Conservation (phyloP, 1,140 invertebrate genomes). For the Lasioglossum baleicum region DNA sequence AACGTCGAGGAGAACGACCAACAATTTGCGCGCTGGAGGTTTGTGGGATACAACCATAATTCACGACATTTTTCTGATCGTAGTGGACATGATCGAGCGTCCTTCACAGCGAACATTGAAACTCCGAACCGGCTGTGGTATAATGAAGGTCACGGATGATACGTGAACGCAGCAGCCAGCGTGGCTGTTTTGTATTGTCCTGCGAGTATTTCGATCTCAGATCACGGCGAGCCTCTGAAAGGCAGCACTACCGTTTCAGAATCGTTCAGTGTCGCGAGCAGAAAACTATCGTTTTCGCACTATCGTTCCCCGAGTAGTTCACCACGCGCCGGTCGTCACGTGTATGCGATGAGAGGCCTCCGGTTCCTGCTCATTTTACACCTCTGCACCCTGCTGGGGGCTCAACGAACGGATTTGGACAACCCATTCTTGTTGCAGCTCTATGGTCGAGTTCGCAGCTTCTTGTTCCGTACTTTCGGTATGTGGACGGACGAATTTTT, state of each 20-base stretch:
- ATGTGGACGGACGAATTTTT: constrained; percentile 15
- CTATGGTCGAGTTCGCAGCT: constrained; percentile 49
- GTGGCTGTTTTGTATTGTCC: constrained; percentile 11
- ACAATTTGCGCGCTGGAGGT: background rate
- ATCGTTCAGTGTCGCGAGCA: background rate
- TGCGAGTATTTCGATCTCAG: background rate
- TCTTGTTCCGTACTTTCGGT: constrained; percentile 54
- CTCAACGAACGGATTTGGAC: constrained; percentile 62
- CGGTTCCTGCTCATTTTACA: constrained; percentile 10
- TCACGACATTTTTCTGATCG: background rate
- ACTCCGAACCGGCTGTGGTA: constrained; percentile 11
- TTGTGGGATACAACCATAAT: background rate
- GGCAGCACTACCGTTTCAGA: background rate
- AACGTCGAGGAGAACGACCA: background rate
- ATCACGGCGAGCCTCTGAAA: background rate
- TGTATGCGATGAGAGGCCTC: constrained; percentile 11
- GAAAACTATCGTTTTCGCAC: background rate
- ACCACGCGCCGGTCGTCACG: background rate
- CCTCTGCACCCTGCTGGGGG: background rate
- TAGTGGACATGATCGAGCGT: no score
- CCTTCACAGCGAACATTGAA: constrained; percentile 27
- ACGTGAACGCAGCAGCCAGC: constrained; percentile 9
- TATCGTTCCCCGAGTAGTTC: background rate
- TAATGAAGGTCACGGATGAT: constrained; percentile 29
- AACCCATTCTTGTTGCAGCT: constrained; percentile 48